phyloP scores from a whole-genome alignment of 2,888 invertebrate species.

The Epinotia demarniana region DNA sequence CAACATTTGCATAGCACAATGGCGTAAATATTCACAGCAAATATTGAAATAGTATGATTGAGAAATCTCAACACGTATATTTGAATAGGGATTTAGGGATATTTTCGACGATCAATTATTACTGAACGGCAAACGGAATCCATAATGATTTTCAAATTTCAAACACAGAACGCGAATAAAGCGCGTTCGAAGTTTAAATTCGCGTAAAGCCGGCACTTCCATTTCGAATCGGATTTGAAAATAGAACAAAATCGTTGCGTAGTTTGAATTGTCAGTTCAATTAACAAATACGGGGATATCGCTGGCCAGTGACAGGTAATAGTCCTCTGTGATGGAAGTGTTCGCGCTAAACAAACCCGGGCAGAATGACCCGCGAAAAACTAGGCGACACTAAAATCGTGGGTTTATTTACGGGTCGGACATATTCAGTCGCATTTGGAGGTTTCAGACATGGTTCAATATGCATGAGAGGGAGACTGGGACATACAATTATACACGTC shows the following conservation, averaged over 20 bases:
- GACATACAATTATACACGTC: neutral
- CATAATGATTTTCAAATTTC: constrained; percentile 25
- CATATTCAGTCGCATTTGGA: constrained; percentile 3
- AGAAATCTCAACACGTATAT: constrained; percentile 53
- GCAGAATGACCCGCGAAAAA: constrained; percentile 44
- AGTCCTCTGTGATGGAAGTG: constrained; percentile 56
- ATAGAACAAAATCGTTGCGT: constrained; percentile 56
- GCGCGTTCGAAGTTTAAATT: constrained; percentile 34
- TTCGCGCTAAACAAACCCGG: constrained; percentile 49
- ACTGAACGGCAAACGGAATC: constrained; percentile 22
- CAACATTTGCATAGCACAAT: constrained; percentile 66
- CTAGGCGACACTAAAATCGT: constrained; percentile 18
- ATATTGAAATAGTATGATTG: constrained; percentile 67
- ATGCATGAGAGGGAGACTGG: constrained; percentile 2
- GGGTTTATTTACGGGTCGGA: constrained; percentile 21
- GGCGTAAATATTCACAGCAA: constrained; percentile 65
- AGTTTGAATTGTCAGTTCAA: constrained; percentile 67
- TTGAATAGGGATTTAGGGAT: constrained; percentile 40
- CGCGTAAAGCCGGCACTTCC: constrained; percentile 25
- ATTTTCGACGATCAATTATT: constrained; percentile 52
- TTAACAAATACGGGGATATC: constrained; percentile 66
- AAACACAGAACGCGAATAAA: constrained; percentile 22
- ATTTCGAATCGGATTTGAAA: constrained; percentile 53
- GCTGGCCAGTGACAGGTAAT: constrained; percentile 64
- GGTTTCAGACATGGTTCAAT: neutral